Conservation (phyloP, 2,797 vertebrate species). For the Lateolabrax maculatus region DNA sequence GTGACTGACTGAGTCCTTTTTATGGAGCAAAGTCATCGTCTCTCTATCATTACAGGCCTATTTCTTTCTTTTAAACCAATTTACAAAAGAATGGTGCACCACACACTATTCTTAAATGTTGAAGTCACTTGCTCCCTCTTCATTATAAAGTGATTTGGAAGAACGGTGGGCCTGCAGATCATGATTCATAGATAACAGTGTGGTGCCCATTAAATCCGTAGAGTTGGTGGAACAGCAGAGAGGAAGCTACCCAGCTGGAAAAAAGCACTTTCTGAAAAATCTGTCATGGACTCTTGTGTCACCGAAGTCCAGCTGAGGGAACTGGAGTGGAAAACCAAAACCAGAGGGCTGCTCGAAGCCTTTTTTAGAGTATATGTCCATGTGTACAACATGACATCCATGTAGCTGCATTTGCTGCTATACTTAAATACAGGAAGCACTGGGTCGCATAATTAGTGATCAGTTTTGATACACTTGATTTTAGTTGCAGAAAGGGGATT, state of each 20-base stretch:
- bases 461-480: constrained; percentile 1
- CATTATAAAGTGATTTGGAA: constrained; percentile 34
- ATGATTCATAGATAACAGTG: constrained; percentile 36
- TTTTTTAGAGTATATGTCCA: constrained; percentile 31
- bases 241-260: constrained; percentile 43
- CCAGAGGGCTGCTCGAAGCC: constrained; percentile 49
- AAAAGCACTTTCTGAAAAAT: constrained; percentile 40
- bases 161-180: constrained; percentile 11
- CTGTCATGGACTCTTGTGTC: constrained; percentile 50
- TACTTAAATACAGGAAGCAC: neutral
- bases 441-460: constrained; percentile 10
- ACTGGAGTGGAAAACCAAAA: constrained; percentile 71
- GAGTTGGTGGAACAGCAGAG: constrained; percentile 17
- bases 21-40: constrained; percentile 41
- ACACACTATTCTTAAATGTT: constrained; percentile 38
- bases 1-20: constrained; percentile 58
- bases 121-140: constrained; percentile 20
- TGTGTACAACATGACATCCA: constrained; percentile 11
- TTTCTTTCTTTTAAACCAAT: constrained; percentile 40
- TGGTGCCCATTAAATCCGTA: constrained; percentile 15
- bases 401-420: neutral
- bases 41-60: constrained; percentile 57
- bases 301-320: constrained; percentile 62
- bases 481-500: constrained; percentile 41
- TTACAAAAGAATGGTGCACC: constrained; percentile 28